Conservation (phyloP, 2,113 vertebrate genomes). For the Plestiodon gilberti region DNA sequence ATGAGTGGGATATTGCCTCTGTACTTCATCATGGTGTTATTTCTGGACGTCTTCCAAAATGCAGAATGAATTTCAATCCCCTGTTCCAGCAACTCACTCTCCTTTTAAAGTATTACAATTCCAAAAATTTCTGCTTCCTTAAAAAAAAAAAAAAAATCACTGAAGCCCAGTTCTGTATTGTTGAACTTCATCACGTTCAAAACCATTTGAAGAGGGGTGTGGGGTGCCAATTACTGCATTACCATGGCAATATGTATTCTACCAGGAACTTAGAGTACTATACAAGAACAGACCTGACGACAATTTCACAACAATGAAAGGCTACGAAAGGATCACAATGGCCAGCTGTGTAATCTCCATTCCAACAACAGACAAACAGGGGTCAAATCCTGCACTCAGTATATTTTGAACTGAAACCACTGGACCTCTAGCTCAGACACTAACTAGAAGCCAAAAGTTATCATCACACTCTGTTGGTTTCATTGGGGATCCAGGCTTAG, state of each 20-base stretch:
- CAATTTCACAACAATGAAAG: background rate
- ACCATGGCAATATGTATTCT: accelerated
- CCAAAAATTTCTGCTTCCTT: conserved; percentile 4
- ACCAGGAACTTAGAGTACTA: background rate
- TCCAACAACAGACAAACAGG: background rate
- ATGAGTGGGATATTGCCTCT: background rate
- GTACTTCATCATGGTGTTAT: conserved; percentile 5
- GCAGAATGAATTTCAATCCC: background rate
- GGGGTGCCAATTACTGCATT: conserved; percentile 22
- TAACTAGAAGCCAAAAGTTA: background rate
- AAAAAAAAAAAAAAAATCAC: background rate
- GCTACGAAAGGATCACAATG: background rate
- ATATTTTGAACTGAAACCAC: background rate
- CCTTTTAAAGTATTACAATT: background rate
- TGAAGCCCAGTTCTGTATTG: background rate
- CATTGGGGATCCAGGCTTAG: background rate
- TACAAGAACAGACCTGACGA: conserved; percentile 6
- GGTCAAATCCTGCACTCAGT: conserved; percentile 1
- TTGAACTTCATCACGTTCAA: background rate
- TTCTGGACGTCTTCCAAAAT: background rate
- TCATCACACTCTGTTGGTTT: background rate
- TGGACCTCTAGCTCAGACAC: background rate
- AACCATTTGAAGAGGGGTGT: conserved; percentile 15
- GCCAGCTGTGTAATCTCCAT: background rate
- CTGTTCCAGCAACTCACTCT: conserved; percentile 25